phyloP scores from a whole-genome alignment of 2,113 vertebrate species.

The Salvelinus fontinalis region DNA sequence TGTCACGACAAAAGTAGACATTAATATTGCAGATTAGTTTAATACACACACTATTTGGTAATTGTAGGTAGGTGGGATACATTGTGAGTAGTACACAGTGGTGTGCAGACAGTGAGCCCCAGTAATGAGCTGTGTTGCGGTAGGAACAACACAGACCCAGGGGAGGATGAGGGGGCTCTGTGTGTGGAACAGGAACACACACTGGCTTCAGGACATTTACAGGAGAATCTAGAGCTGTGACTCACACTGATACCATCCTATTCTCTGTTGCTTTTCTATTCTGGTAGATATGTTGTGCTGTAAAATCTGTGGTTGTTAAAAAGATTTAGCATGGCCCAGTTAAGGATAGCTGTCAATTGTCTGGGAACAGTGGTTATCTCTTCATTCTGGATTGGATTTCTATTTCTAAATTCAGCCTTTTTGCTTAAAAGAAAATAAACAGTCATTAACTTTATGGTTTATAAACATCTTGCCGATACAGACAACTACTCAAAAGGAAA shows the following conservation, averaged over 20 bases:
- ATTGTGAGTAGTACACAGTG: background rate
- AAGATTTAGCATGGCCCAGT: background rate
- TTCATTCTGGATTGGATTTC: no score
- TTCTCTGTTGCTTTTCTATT: background rate
- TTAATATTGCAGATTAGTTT: background rate
- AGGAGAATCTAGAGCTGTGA: background rate
- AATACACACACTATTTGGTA: constrained; percentile 23
- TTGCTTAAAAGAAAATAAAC: no score
- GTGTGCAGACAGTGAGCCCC: constrained; percentile 3
- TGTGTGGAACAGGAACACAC: background rate
- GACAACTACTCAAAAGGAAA: no score
- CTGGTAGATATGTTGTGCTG: background rate
- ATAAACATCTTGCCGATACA: no score
- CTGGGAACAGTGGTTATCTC: no score
- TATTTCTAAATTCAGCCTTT: no score
- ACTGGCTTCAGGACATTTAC: background rate
- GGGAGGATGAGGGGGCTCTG: background rate
- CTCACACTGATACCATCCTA: background rate
- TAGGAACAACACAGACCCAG: constrained; percentile 15
- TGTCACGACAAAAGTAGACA: background rate
- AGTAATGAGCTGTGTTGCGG: constrained; percentile 26
- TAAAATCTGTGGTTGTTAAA: background rate
- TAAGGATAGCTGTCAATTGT: no score
- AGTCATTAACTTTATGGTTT: no score
- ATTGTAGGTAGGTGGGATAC: constrained; percentile 4